A percentile compares a stretch with the other conserved stretches of the same genome.
Evolutionary conservation across 1,140 invertebrate species (phyloP).

Genomic region (Nephotettix cincticeps): DNA sequence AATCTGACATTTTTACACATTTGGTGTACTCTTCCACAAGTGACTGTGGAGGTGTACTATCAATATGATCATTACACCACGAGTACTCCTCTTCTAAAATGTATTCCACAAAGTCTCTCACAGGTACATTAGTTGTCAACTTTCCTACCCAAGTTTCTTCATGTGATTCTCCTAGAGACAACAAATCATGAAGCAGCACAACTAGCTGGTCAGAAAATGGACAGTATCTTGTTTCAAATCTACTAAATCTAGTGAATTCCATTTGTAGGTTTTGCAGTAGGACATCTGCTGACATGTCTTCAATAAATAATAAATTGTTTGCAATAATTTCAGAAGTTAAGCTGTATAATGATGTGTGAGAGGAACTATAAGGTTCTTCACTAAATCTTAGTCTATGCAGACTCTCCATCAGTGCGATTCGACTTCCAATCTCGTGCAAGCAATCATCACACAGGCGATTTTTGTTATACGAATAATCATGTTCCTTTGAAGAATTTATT

Average conservation of each 20-base stretch:
- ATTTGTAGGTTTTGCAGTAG: background rate
- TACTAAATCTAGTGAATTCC: background rate
- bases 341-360: no score
- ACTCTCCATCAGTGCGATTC: no score
- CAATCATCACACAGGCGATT: no score
- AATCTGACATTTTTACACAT: no score
- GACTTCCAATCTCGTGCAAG: no score
- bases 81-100: background rate
- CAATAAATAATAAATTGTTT: background rate
- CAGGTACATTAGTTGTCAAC: background rate
- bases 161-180: background rate
- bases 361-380: no score
- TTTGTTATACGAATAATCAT: no score
- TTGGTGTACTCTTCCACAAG: no score
- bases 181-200: background rate
- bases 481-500: no score
- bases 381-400: no score
- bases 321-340: background rate
- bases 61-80: background rate
- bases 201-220: background rate
- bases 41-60: no score
- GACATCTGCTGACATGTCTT: background rate
- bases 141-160: background rate
- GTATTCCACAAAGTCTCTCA: background rate
- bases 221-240: background rate